These are phyloP conservation scores for Caranx ignobilis DNA, from an alignment of 2,113 vertebrate genomes.

Conservation along the genomic window DNA sequence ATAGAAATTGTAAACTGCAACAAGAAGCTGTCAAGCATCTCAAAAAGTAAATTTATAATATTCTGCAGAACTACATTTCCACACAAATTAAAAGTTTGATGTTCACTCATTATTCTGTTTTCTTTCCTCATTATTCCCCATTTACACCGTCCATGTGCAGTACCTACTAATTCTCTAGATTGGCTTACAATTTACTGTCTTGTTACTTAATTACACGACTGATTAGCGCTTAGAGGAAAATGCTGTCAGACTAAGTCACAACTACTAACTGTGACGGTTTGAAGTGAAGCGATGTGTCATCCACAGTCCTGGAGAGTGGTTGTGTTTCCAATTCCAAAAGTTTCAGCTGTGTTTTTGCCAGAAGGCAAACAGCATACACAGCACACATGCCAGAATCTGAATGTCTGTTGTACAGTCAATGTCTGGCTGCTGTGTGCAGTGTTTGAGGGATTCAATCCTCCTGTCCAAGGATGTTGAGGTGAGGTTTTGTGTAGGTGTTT, in stretches of 20 bases:
- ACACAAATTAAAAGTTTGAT: too few species aligned
- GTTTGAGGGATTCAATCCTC: too few species aligned
- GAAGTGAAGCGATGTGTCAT: not conserved
- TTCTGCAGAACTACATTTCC: too few species aligned
- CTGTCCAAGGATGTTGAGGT: too few species aligned
- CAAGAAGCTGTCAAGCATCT: not conserved
- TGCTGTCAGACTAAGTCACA: not conserved
- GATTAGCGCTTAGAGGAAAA: slow-evolving; percentile 8
- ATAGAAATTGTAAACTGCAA: not conserved
- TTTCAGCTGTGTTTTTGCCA: not conserved
- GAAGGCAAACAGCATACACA: not conserved
- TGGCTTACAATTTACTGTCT: not conserved
- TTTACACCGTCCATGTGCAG: too few species aligned
- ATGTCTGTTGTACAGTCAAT: not conserved
- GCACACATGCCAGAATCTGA: not conserved
- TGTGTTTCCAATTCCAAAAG: not conserved
- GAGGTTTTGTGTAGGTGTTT: too few species aligned
- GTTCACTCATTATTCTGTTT: too few species aligned
- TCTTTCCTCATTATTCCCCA: not conserved
- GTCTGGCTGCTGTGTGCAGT: not conserved
- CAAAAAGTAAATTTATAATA: not conserved
- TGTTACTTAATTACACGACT: slow-evolving; percentile 7
- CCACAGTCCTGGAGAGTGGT: not conserved
- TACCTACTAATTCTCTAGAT: not conserved
- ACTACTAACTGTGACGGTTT: not conserved